Evolutionary conservation across 2,888 invertebrate species (phyloP), one percentile per base, ranked within the genome.

Genomic region (Xestobium rufovillosum): DNA sequence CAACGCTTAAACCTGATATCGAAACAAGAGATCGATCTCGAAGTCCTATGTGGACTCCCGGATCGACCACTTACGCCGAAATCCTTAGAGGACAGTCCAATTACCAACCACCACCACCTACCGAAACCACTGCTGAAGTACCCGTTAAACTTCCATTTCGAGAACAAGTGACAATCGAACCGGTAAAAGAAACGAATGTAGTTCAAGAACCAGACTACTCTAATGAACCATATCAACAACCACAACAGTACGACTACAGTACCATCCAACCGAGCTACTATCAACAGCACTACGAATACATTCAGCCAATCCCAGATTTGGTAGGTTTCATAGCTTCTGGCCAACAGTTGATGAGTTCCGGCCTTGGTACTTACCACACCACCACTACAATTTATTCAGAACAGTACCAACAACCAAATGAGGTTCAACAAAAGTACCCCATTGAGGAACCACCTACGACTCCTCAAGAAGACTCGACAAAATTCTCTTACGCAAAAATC

Each of bases 11-110:
- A n/a, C n/a, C n/a, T n/a, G n/a, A n/a, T n/a, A n/a, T n/a, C n/a
- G n/a, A n/a, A n/a, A n/a, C n/a, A n/a, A n/a, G 72, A 29, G 59
- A 63, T n/a, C 69, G 80, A 47, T 80, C 80, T 1, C 73, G 73
- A 27, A 81, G 81, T 60, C 83, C 83, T 10, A 75, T 80, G 58
- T 85, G 84, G 84, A 60, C 70, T 27, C 80, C 79, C 2, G 83
- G 82, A 16, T 78, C 78, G 14, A 76, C 82, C 31, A 77, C 84
- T 30, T 88, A 87, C 61, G 84, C 88, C 31, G 84, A 85, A 65
- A 80, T 88, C 45, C 72, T 87, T 42, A 75, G 78, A 49, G 84
- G 86, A 4, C 60, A 68, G 54, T 63, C 64, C 26, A 29, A 39
- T 30, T 3, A 14, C 4, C 10, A 36, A 29, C 27, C 32, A 36